Evolutionary conservation across 2,113 vertebrate species (phyloP), one percentile per base, ranked within the genome.

Genomic region (Mastomys coucha): DNA sequence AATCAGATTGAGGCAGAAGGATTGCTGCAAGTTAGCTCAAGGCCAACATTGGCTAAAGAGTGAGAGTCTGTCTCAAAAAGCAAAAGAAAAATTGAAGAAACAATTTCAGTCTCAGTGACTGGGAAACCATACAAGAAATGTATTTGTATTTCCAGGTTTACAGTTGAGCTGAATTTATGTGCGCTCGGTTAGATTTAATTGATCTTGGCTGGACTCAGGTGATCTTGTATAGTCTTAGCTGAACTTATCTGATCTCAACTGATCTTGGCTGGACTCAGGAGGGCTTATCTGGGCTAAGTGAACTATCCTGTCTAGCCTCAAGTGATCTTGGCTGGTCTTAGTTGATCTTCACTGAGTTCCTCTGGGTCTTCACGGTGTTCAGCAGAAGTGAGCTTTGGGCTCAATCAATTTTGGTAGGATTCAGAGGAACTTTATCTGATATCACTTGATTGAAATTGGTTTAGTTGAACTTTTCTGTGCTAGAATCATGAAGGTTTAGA

Each of bases 61-160:
- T 69, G 16, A 70, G 85, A 88, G 51, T 69, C 53, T 60, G 53
- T 60, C 53, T 75, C 24, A 42, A 89, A 75, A 73, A 67, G 16
- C 4, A 58, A 58, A 75, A 39, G 53, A 89, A 58, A 39, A 88
- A 70, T 5, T 53, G n/a, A 72, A 51, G 49, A 70, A 63, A 28
- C 20, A 39, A 53, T 49, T 72, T 75, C 39, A 24, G 14, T 56
- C 53, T 72, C 81, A 5, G 72, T 7, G 28, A 22, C 60, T 51
- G 19, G n/a, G 0, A 1, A n/a, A 28, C 60, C 51, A 31, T n/a
- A 4, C 19, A 28, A 42, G 63, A 63, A 26, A 39, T 19, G 5
- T 11, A 1, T 11, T n/a, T 14, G 0, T 4, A 12, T 31, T 26
- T 49, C 19, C 19, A 5, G 14, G 36, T 33, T 69, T 58, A n/a